Evolutionary conservation across 2,888 invertebrate genomes (phyloP).

Genomic region (Rhagonycha lutea): DNA sequence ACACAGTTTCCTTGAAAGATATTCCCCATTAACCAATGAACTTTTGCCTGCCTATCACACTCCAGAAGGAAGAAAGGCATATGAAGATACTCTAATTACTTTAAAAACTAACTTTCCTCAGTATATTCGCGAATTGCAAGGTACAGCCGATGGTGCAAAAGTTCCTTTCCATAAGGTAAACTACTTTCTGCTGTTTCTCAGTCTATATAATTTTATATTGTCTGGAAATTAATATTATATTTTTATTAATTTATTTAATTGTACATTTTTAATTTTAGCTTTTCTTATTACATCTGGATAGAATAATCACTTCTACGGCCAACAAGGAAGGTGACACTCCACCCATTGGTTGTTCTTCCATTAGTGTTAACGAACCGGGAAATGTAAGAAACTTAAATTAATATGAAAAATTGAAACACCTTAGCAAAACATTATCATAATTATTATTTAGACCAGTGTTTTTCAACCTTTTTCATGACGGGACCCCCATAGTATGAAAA

Average conservation of each 20-base stretch:
- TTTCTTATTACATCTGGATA: constrained; percentile 84
- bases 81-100: constrained; percentile 73
- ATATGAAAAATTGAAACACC: not conserved
- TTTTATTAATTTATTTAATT: constrained; percentile 5
- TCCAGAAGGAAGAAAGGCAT: constrained; percentile 69
- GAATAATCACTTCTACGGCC: constrained; percentile 68
- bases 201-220: not conserved
- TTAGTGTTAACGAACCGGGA: constrained; percentile 70
- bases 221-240: not conserved
- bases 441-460: too few species aligned
- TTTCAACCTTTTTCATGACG: too few species aligned
- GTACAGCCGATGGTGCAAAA: constrained; percentile 82
- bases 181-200: not conserved
- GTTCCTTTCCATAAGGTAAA: constrained; percentile 81
- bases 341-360: constrained; percentile 77
- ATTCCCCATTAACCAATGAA: constrained; percentile 66
- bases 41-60: constrained; percentile 76
- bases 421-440: too few species aligned
- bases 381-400: constrained; percentile 57
- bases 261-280: constrained; percentile 60
- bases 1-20: constrained; percentile 65
- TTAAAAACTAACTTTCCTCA: constrained; percentile 76
- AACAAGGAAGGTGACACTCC: constrained; percentile 55
- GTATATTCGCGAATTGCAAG: constrained; percentile 81
- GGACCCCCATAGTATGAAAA: too few species aligned